These are phyloP conservation scores for Mustelus asterias DNA, from an alignment of 2,113 vertebrate genomes.

Conservation along the genomic window DNA sequence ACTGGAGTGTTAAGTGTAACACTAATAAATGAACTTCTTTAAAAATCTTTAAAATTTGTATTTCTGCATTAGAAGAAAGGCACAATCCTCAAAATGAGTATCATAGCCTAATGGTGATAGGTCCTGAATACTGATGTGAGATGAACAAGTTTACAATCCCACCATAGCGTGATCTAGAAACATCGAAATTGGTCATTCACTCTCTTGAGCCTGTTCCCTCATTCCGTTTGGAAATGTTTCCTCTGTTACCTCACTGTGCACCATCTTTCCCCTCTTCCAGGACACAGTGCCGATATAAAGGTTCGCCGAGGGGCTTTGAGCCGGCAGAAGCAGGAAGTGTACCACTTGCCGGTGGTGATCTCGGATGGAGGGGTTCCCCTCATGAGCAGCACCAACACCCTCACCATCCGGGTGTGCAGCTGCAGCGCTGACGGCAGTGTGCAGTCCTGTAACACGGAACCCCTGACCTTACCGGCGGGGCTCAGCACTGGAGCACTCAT, in stretches of 20 bases:
- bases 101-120: no score
- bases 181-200: no score
- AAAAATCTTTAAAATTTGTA: no score
- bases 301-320: conserved; percentile 77
- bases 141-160: no score
- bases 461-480: conserved; percentile 76
- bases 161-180: no score
- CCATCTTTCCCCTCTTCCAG: conserved; percentile 51
- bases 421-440: conserved; percentile 73
- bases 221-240: conserved; percentile 43
- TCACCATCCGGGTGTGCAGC: conserved; percentile 86
- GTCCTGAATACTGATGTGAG: no score
- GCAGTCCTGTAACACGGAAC: conserved; percentile 82
- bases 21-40: no score
- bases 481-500: conserved; percentile 90
- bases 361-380: conserved; percentile 77
- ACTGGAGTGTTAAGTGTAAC: no score
- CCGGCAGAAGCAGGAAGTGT: conserved; percentile 79
- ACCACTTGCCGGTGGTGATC: conserved; percentile 84
- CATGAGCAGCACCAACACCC: conserved; percentile 85
- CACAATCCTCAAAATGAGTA: no score
- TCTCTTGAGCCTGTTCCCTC: conserved; percentile 45
- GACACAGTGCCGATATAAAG: conserved; percentile 77
- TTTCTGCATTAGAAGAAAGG: no score
- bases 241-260: conserved; percentile 38